Evolutionary conservation across 92 coral and sea anemone species (phyloP).

Genomic region (Porites divaricata): DNA sequence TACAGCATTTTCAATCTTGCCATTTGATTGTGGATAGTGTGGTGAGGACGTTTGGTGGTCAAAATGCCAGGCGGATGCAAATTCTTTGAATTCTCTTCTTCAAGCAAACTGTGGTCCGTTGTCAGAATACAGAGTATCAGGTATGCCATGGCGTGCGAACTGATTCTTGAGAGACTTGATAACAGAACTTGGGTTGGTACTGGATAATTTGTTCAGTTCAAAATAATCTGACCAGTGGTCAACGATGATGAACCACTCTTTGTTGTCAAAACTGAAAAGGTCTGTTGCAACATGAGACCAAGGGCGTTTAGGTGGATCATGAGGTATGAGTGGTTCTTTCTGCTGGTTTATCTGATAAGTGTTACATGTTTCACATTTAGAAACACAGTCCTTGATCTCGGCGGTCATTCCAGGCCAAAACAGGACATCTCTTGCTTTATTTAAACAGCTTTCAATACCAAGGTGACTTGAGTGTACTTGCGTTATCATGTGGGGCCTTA

Average conservation of each 20-base stretch:
- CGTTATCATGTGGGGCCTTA: conserved; percentile 21
- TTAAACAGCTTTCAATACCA: conserved; percentile 21
- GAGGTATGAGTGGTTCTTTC: conserved; percentile 10
- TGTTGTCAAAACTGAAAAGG: conserved; percentile 13
- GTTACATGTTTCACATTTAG: conserved; percentile 4
- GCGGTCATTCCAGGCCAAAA: conserved; percentile 30
- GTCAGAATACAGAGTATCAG: too few relatives aligned
- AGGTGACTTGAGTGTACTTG: conserved; percentile 37
- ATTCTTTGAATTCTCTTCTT: too few relatives aligned
- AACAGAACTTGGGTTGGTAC: conserved; percentile 1
- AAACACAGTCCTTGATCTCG: conserved; percentile 7
- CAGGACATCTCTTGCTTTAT: conserved; percentile 15
- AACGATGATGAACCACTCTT: conserved; percentile 28
- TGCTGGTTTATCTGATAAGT: neutral
- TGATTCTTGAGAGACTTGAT: conserved; percentile 25
- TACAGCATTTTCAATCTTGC: too few relatives aligned
- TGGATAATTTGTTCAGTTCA: conserved; percentile 14
- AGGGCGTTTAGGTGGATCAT: conserved; percentile 21
- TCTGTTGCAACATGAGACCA: conserved; percentile 16
- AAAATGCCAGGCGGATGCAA: too few relatives aligned
- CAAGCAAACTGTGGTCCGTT: too few relatives aligned
- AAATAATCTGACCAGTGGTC: conserved; percentile 32
- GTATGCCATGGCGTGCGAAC: conserved; percentile 5
- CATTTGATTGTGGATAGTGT: too few relatives aligned
- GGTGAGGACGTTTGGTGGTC: too few relatives aligned